These are phyloP conservation scores for Pheosia gnoma DNA, from an alignment of 2,888 invertebrate species.

Conservation along the genomic window DNA sequence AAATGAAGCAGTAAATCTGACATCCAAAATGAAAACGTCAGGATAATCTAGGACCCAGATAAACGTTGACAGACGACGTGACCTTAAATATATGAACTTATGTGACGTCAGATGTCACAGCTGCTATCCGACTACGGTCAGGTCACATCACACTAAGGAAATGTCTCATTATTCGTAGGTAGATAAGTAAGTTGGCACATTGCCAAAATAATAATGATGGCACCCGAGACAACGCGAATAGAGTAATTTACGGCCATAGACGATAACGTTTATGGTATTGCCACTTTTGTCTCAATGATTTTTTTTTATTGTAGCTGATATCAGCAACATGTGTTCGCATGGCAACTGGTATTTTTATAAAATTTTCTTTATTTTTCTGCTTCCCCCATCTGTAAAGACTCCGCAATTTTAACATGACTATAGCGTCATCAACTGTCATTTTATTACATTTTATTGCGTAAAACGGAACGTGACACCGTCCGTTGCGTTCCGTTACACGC, in stretches of 20 bases:
- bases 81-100: not conserved
- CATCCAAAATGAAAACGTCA: not conserved
- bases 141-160: not conserved
- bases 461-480: constrained; percentile 12
- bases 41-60: constrained; percentile 1
- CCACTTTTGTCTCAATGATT: too few species aligned
- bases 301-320: too few species aligned
- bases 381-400: not conserved
- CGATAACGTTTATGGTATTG: too few species aligned
- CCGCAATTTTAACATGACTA: not conserved
- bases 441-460: constrained; percentile 7
- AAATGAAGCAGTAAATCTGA: not conserved
- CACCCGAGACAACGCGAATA: too few species aligned
- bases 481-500: constrained; percentile 10
- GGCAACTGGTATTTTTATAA: too few species aligned
- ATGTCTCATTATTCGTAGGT: not conserved
- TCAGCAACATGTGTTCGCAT: too few species aligned
- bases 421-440: constrained; percentile 2
- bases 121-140: not conserved
- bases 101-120: not conserved
- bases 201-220: too few species aligned
- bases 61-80: not conserved
- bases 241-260: too few species aligned
- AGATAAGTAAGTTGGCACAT: too few species aligned
- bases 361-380: too few species aligned